Evolutionary conservation across 2,113 vertebrate species (phyloP).

Genomic region (Pygoscelis adeliae): DNA sequence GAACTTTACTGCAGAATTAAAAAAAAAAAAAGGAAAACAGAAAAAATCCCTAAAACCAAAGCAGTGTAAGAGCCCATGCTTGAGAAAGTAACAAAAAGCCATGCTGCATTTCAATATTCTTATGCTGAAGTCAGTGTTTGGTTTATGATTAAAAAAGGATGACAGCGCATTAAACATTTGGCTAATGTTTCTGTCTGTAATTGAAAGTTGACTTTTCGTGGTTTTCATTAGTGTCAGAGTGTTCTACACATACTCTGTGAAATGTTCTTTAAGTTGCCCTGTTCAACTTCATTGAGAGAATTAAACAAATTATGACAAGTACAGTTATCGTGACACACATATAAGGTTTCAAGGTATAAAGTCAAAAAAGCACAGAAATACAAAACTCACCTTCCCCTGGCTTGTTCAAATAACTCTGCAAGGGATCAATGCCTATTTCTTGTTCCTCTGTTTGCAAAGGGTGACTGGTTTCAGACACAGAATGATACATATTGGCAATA

Average conservation of each 20-base stretch:
- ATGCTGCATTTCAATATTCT: constrained; percentile 24
- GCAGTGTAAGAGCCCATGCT: neutral
- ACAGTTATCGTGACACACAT: neutral
- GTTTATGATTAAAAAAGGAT: constrained; percentile 45
- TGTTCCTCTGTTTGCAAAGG: constrained; percentile 93
- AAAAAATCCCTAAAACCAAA: neutral
- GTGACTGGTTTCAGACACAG: constrained; percentile 88
- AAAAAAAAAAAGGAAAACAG: neutral
- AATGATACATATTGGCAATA: constrained; percentile 86
- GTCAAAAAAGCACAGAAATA: neutral
- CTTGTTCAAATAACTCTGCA: constrained; percentile 84
- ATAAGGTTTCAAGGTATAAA: neutral
- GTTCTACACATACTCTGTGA: neutral
- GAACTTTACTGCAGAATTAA: neutral
- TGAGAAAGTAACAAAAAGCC: neutral
- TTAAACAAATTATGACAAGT: neutral
- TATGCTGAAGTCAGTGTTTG: constrained; percentile 30
- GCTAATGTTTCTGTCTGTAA: constrained; percentile 37
- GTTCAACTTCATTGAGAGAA: constrained; percentile 1
- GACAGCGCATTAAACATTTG: constrained; percentile 36
- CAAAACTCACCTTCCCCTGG: constrained; percentile 79
- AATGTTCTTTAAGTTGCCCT: constrained; percentile 21
- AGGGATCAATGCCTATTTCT: constrained; percentile 92
- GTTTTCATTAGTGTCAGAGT: constrained; percentile 32
- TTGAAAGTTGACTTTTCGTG: constrained; percentile 24